Percentiles rank a stretch among this genome's conserved stretches.
Conservation (phyloP, 2,113 vertebrate species). For the Pelecanoides urinatrix region DNA sequence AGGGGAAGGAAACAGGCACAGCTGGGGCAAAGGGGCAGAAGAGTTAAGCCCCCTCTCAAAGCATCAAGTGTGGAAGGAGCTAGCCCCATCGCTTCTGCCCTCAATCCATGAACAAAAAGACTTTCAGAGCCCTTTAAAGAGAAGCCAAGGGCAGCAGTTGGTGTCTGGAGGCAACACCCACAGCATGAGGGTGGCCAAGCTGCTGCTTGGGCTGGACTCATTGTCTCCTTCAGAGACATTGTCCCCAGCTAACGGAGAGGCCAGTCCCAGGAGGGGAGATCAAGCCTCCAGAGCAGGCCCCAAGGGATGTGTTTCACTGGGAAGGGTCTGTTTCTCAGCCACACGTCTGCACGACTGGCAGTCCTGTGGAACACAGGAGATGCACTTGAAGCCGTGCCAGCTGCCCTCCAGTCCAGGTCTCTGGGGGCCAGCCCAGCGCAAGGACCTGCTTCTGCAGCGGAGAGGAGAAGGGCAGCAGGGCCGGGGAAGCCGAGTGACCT, state of each 20-base stretch:
- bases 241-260: neutral
- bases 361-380: neutral
- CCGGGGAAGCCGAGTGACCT: fast-evolving
- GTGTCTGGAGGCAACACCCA: neutral
- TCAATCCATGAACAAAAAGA: neutral
- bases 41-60: neutral
- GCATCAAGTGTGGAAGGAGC: neutral
- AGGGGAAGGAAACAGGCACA: neutral
- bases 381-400: neutral
- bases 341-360: neutral
- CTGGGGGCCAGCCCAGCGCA: neutral
- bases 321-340: neutral
- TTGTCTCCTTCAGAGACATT: neutral
- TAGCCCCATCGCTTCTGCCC: fast-evolving
- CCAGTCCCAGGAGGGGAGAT: neutral
- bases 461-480: neutral
- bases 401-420: neutral
- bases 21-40: neutral
- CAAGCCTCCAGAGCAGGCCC: neutral
- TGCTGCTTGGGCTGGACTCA: neutral
- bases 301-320: neutral
- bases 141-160: neutral
- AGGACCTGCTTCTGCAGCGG: neutral
- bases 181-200: neutral
- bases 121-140: neutral